phyloP scores from a whole-genome alignment of 2,888 invertebrate genomes.

The Ctena decussata region DNA sequence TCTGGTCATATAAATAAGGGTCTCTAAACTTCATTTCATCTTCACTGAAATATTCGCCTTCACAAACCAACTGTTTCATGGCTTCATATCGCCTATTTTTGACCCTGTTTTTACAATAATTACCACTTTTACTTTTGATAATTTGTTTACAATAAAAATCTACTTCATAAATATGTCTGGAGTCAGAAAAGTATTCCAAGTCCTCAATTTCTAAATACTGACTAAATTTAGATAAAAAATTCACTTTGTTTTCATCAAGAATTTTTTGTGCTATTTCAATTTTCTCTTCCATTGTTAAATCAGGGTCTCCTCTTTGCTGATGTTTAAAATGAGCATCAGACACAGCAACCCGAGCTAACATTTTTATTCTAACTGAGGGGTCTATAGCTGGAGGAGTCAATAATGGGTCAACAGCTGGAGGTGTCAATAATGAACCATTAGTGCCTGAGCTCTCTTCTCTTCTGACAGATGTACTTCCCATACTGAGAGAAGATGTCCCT shows the following conservation, averaged over 20 bases:
- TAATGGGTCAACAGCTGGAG: too few relatives aligned
- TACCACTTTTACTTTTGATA: constrained; percentile 64
- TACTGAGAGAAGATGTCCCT: too few relatives aligned
- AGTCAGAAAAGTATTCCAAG: constrained; percentile 90
- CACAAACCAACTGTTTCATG: constrained; percentile 91
- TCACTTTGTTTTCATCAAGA: constrained; percentile 90
- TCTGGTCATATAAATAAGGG: constrained; percentile 95
- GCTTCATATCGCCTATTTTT: constrained; percentile 95
- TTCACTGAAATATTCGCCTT: constrained; percentile 94
- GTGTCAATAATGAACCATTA: too few relatives aligned
- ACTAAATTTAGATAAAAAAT: constrained; percentile 93
- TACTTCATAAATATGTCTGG: constrained; percentile 89
- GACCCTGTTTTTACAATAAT: constrained; percentile 69
- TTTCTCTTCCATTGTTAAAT: constrained; percentile 91
- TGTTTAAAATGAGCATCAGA: constrained; percentile 92
- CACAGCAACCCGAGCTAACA: constrained; percentile 90
- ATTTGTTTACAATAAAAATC: constrained; percentile 90
- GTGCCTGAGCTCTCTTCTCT: too few relatives aligned
- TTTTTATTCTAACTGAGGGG: constrained; percentile 73
- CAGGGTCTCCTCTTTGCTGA: constrained; percentile 93
- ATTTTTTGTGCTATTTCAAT: constrained; percentile 90
- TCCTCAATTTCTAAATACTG: constrained; percentile 91
- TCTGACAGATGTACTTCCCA: too few relatives aligned
- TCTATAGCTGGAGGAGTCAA: too few relatives aligned
- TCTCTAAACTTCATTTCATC: constrained; percentile 97